Percentiles rank a stretch among this genome's conserved stretches.
Evolutionary conservation across 1,140 invertebrate species (phyloP).

Genomic region (Eubasilissa regina): DNA sequence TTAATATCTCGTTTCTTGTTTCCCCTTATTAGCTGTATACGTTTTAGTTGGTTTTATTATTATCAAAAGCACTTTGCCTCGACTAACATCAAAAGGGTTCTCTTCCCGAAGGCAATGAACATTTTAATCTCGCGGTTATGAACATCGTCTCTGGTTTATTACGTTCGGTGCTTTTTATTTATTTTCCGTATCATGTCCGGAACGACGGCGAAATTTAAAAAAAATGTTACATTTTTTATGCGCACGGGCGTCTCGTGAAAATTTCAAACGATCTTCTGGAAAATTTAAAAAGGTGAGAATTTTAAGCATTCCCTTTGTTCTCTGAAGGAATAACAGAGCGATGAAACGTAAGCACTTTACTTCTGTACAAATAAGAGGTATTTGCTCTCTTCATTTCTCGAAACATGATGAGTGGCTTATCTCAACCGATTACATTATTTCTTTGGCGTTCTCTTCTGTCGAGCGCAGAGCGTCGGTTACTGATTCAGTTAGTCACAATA

Average conservation of each 20-base stretch:
- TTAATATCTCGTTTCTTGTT: no score
- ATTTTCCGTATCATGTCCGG: not conserved
- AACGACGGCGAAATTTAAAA: slow-evolving; percentile 1
- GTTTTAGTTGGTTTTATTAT: not conserved
- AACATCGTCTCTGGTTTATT: slow-evolving; percentile 5
- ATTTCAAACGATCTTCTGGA: not conserved
- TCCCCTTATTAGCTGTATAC: no score
- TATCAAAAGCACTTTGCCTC: not conserved
- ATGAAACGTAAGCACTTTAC: not conserved
- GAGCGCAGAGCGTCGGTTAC: not conserved
- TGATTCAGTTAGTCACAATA: not conserved
- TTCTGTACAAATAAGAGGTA: not conserved
- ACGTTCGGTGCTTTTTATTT: not conserved
- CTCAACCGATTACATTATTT: not conserved
- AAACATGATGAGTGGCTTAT: not conserved
- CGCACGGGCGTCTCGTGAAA: slow-evolving; percentile 9
- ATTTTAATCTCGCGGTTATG: not conserved
- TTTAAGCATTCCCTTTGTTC: slow-evolving; percentile 30
- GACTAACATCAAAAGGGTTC: slow-evolving; percentile 1
- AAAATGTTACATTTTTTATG: slow-evolving; percentile 8
- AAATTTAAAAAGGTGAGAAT: slow-evolving; percentile 28
- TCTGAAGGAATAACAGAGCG: not conserved
- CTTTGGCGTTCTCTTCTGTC: not conserved
- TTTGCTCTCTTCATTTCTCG: not conserved
- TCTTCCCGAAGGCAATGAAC: not conserved